Base-by-base conservation (phyloP, 2,797 vertebrate species). In the Hippocampus kuda region DNA sequence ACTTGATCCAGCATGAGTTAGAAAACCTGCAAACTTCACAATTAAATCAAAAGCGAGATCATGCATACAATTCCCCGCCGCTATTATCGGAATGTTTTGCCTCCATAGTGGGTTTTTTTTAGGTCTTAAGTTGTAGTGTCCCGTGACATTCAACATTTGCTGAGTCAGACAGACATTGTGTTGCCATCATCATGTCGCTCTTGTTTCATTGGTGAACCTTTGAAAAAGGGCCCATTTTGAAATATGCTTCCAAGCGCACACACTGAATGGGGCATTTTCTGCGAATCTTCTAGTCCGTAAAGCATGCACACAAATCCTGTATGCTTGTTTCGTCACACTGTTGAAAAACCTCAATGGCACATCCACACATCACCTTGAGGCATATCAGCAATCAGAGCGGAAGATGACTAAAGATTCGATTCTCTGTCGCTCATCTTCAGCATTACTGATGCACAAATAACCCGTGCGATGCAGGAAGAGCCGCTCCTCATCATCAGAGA, bases 341-440 rank as follows among this genome's bases (percentile, higher is more conserved):
- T n/a, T 42, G 16, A 63, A 72, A 62, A 75, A 59, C 76, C 71
- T 57, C 68, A 54, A 69, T 71, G 48, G 27, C 67, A 42, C 74
- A 65, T 48, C 34, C 79, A 67, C 74, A 65, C 56, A 49, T 65
- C 66, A 70, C 81, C 79, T 26, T 7, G 60, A 81, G 84, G 60
- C 72, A 59, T 74, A 67, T 85, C 81, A 83, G 72, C 76, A 83
- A 81, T 86, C 82, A 80, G 81, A 84, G 83, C 64, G 71, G 79
- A 82, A 87, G 75, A 88, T 78, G 72, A 81, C 74, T 26, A 78
- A 78, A 59, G 81, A 71, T 77, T 74, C 74, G 1, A 74, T 76
- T 79, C 82, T 83, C 73, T 75, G 76, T 72, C 71, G 34, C 72
- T 87, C 83, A 51, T 15, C 61, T 77, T 84, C 70, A 51, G 62